Conservation (phyloP, 2,113 vertebrate species). For the Chlamydotis undulata region DNA sequence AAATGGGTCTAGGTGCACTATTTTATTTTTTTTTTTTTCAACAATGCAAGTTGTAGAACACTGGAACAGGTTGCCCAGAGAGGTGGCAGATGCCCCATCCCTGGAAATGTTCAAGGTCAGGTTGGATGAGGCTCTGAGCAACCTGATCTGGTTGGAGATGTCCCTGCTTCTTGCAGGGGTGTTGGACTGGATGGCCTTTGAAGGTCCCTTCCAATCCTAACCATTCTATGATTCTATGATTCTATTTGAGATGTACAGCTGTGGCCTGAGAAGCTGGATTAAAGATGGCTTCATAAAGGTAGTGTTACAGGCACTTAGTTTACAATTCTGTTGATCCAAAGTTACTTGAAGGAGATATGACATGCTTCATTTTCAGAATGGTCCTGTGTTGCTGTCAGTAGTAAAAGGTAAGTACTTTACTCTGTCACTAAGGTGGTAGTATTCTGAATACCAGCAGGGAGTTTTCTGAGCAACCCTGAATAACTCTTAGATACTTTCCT, state of each 20-base stretch:
- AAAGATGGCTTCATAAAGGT: not conserved
- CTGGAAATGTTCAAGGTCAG: no score
- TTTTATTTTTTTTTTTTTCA: not conserved
- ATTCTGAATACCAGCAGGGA: not conserved
- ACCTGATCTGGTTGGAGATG: no score
- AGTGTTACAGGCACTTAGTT: not conserved
- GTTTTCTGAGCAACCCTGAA: not conserved
- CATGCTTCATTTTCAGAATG: not conserved
- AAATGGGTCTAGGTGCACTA: not conserved
- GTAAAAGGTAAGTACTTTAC: not conserved
- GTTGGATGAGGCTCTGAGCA: no score
- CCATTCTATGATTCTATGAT: no score
- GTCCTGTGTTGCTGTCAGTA: not conserved
- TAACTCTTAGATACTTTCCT: not conserved
- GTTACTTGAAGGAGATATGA: not conserved
- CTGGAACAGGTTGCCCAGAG: no score
- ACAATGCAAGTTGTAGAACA: no score
- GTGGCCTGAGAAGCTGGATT: not conserved
- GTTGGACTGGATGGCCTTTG: no score
- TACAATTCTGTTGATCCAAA: not conserved
- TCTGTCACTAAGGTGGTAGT: not conserved
- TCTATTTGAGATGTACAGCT: not conserved
- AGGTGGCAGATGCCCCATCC: no score
- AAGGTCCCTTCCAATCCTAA: no score
- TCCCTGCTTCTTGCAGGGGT: no score